These are phyloP conservation scores for Octopus sinensis DNA, from an alignment of 1,140 invertebrate species.

Conservation along the genomic window DNA sequence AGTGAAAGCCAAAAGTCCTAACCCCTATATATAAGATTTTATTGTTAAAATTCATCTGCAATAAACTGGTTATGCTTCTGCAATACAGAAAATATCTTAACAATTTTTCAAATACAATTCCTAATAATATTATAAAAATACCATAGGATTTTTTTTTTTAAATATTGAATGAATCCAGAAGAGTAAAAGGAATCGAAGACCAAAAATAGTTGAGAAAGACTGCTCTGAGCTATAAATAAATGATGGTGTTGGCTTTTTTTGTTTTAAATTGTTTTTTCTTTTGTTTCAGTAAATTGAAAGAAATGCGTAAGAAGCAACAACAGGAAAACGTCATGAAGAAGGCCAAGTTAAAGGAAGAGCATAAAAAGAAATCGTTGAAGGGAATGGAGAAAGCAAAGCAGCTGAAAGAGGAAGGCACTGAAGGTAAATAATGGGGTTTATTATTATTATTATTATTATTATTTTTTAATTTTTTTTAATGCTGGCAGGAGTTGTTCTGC, in stretches of 20 bases:
- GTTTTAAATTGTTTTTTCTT: constrained; percentile 24
- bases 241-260: neutral
- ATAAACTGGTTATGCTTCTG: too few species aligned
- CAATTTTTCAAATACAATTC: neutral
- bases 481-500: too few species aligned
- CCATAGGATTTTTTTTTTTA: neutral
- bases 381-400: constrained; percentile 64
- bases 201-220: neutral
- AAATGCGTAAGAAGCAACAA: constrained; percentile 72
- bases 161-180: neutral
- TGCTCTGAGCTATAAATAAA: neutral
- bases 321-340: constrained; percentile 74
- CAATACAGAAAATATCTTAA: too few species aligned
- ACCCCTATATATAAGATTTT: too few species aligned
- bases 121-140: neutral
- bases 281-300: constrained; percentile 64
- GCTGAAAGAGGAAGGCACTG: constrained; percentile 18
- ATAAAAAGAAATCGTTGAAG: constrained; percentile 68
- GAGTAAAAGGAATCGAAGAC: neutral
- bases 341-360: constrained; percentile 65
- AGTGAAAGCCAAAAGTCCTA: too few species aligned
- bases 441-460: too few species aligned
- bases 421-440: constrained; percentile 55
- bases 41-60: too few species aligned
- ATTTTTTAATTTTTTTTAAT: too few species aligned